phyloP scores from a whole-genome alignment of 2,797 vertebrate species.

The Catamblyrhynchus diadema region DNA sequence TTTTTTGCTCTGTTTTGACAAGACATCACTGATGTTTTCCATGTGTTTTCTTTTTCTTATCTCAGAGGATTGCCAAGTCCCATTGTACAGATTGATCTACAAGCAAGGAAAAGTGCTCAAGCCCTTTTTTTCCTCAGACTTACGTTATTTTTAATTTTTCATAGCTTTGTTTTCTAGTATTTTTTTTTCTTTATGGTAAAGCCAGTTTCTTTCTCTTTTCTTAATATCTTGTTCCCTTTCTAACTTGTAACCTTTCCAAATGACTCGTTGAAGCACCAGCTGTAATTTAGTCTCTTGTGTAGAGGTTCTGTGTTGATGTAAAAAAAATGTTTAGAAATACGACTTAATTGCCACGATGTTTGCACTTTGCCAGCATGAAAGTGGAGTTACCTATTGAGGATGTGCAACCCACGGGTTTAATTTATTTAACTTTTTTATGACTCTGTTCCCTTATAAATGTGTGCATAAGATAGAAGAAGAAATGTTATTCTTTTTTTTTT shows the following conservation, averaged over 20 bases:
- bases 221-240: constrained; percentile 47
- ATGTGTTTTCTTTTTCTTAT: neutral
- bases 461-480: constrained; percentile 24
- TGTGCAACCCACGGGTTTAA: constrained; percentile 30
- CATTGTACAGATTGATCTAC: neutral
- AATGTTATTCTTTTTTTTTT: neutral
- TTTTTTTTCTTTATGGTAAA: neutral
- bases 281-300: constrained; percentile 63
- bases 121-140: neutral
- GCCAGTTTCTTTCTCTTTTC: constrained; percentile 29
- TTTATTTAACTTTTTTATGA: constrained; percentile 50
- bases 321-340: constrained; percentile 43
- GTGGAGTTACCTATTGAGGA: constrained; percentile 26
- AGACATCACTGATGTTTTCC: neutral
- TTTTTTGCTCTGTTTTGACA: neutral
- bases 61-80: neutral
- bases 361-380: constrained; percentile 43
- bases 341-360: constrained; percentile 65
- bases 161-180: neutral
- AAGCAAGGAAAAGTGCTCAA: neutral
- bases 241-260: constrained; percentile 50
- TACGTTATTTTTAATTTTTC: neutral
- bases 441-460: constrained; percentile 17
- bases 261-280: constrained; percentile 34
- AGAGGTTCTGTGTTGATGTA: constrained; percentile 17